phyloP scores from a whole-genome alignment of 2,113 vertebrate genomes.

The Morone chrysops region DNA sequence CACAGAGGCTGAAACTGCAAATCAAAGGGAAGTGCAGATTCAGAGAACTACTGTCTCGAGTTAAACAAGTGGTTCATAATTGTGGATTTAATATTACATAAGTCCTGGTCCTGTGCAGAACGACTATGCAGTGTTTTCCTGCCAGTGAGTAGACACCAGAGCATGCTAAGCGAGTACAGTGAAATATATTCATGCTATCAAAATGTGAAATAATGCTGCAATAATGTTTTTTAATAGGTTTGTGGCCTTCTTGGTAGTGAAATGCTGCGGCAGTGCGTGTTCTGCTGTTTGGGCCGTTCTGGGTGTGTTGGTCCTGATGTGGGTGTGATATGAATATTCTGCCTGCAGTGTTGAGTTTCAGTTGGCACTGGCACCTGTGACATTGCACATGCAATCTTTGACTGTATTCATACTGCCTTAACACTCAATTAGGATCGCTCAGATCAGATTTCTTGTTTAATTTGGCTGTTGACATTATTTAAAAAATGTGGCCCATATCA shows the following conservation, averaged over 20 bases:
- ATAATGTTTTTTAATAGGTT: background rate
- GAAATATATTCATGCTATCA: slow-evolving; percentile 1
- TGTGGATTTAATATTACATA: slow-evolving; percentile 21
- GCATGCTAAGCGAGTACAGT: background rate
- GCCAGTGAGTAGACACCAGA: background rate
- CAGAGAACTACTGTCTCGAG: slow-evolving; percentile 26
- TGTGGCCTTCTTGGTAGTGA: background rate
- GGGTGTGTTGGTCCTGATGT: background rate
- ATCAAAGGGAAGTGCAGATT: slow-evolving; percentile 46
- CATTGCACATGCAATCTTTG: too few relatives aligned
- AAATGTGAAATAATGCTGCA: background rate
- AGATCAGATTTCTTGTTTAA: too few relatives aligned
- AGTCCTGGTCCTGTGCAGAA: slow-evolving; percentile 5
- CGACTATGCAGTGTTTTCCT: background rate
- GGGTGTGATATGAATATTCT: background rate
- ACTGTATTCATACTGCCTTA: too few relatives aligned
- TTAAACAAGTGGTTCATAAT: slow-evolving; percentile 37
- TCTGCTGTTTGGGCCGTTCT: background rate
- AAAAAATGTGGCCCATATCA: too few relatives aligned
- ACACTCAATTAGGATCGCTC: too few relatives aligned
- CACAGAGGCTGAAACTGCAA: slow-evolving; percentile 52
- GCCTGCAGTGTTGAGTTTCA: too few relatives aligned
- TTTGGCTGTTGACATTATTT: too few relatives aligned
- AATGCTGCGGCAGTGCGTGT: background rate
- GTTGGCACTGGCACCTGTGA: too few relatives aligned